phyloP scores from a whole-genome alignment of 1,140 invertebrate species.

The Hylaeus volcanicus region DNA sequence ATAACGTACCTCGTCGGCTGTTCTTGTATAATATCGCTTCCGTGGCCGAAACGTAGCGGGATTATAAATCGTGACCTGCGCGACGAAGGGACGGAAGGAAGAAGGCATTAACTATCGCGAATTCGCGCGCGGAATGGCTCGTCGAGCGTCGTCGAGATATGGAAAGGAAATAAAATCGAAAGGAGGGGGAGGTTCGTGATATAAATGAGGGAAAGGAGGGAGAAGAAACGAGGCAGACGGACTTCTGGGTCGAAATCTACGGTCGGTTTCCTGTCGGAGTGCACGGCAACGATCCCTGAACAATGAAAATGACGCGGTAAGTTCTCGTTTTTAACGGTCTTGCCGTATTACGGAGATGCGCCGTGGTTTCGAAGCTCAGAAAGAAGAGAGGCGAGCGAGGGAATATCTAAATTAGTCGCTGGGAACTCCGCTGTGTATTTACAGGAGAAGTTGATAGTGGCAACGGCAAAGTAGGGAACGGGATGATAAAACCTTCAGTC shows the following conservation, averaged over 20 bases:
- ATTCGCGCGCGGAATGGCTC: slow-evolving; percentile 13
- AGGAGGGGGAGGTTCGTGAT: not conserved
- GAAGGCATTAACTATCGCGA: slow-evolving; percentile 25
- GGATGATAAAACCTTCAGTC: not conserved
- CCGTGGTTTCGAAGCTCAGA: too few species aligned
- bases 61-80: slow-evolving; percentile 13
- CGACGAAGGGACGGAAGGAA: slow-evolving; percentile 19
- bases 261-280: slow-evolving; percentile 49
- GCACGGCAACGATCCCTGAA: slow-evolving; percentile 7
- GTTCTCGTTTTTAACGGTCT: slow-evolving; percentile 49
- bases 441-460: not conserved
- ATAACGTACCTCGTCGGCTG: slow-evolving; percentile 7
- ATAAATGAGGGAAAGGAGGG: slow-evolving; percentile 9
- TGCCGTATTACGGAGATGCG: not conserved
- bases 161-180: slow-evolving; percentile 19
- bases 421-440: not conserved
- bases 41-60: slow-evolving; percentile 6
- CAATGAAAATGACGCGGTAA: slow-evolving; percentile 44
- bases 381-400: not conserved
- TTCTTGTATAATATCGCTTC: slow-evolving; percentile 34
- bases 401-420: not conserved
- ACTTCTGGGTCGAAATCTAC: slow-evolving; percentile 38
- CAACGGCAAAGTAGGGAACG: too few species aligned
- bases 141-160: slow-evolving; percentile 20
- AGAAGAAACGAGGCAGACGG: slow-evolving; percentile 22